Evolutionary conservation across 1,140 invertebrate genomes (phyloP).

Genomic region (Drosophila melanica): DNA sequence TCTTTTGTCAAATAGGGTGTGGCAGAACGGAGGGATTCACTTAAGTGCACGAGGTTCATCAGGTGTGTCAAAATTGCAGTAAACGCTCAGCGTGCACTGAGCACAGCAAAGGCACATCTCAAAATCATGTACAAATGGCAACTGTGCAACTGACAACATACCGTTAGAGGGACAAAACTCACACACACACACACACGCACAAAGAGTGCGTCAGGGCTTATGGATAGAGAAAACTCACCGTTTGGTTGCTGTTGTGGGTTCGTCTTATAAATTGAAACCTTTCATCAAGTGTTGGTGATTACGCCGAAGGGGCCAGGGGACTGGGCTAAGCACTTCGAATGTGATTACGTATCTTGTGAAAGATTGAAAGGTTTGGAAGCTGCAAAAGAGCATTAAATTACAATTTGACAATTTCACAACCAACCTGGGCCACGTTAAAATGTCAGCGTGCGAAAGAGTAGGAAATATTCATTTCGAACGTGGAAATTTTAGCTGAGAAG

Average conservation of each 20-base stretch:
- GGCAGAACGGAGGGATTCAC: slow-evolving; percentile 13
- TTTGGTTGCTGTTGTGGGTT: slow-evolving; percentile 38
- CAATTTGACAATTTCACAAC: slow-evolving; percentile 51
- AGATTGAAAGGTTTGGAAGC: slow-evolving; percentile 72
- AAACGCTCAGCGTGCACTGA: slow-evolving; percentile 51
- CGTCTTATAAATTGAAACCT: slow-evolving; percentile 79
- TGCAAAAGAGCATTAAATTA: slow-evolving; percentile 79
- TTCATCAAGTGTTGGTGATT: slow-evolving; percentile 76
- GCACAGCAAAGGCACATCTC: slow-evolving; percentile 20
- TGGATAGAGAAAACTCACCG: slow-evolving; percentile 7
- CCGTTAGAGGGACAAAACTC: slow-evolving; percentile 52
- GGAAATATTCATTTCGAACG: slow-evolving; percentile 6
- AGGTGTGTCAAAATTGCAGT: slow-evolving; percentile 76
- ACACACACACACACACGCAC: slow-evolving; percentile 30
- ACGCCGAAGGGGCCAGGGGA: slow-evolving; percentile 13
- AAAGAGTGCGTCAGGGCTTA: neutral
- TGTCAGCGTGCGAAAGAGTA: neutral
- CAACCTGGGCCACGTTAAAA: slow-evolving; percentile 12
- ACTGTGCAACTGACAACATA: slow-evolving; percentile 40
- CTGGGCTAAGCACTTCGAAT: slow-evolving; percentile 51
- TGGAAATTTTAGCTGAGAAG: neutral
- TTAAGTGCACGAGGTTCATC: slow-evolving; percentile 67
- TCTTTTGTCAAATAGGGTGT: slow-evolving; percentile 43
- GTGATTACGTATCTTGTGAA: slow-evolving; percentile 66
- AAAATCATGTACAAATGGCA: slow-evolving; percentile 46